phyloP scores from a whole-genome alignment of 2,113 vertebrate genomes.

The Taxidea taxus region DNA sequence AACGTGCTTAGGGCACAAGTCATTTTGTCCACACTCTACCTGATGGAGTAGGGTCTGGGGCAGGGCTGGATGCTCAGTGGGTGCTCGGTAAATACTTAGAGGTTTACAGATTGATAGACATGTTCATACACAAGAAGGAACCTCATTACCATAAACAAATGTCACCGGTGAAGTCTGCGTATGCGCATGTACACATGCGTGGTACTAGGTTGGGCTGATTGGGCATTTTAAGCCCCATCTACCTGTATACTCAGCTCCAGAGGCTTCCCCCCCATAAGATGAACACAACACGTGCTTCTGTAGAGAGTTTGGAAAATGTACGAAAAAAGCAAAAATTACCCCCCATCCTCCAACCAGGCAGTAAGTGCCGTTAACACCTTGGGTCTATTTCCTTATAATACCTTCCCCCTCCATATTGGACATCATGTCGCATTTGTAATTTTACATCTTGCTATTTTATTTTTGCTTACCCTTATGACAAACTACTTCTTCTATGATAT shows the following conservation, averaged over 20 bases:
- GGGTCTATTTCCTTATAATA: neutral
- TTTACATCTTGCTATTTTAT: neutral
- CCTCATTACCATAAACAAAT: neutral
- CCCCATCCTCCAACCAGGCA: neutral
- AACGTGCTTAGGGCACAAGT: neutral
- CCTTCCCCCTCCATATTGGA: neutral
- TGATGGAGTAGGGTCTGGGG: neutral
- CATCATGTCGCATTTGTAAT: neutral
- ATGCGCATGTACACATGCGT: rapidly evolving
- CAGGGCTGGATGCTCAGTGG: neutral
- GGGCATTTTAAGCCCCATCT: neutral
- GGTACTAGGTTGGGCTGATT: neutral
- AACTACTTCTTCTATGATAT: neutral
- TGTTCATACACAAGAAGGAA: neutral
- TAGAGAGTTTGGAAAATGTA: neutral
- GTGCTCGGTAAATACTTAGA: neutral
- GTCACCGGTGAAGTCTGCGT: neutral
- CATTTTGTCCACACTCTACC: neutral
- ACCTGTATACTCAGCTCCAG: neutral
- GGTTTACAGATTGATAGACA: neutral
- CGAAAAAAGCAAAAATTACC: neutral
- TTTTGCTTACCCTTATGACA: neutral
- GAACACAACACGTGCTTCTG: neutral
- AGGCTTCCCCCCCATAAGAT: neutral
- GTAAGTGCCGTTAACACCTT: neutral